Percentiles rank a stretch among this genome's conserved stretches.
Evolutionary conservation across 2,888 invertebrate species (phyloP).

Genomic region (Leptopilina myrica): DNA sequence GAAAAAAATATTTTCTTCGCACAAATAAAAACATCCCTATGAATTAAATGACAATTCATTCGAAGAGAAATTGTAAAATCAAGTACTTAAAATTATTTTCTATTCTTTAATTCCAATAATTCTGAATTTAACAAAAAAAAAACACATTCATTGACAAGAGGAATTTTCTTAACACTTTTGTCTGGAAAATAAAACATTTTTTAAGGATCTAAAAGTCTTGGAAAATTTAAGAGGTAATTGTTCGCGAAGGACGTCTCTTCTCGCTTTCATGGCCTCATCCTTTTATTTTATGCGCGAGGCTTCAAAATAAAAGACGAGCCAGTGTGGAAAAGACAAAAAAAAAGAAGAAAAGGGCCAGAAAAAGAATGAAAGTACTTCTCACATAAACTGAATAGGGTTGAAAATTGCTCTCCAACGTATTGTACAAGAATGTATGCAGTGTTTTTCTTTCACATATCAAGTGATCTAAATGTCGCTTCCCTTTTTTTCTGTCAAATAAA

Average conservation of each 20-base stretch:
- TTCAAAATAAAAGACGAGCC: constrained; percentile 19
- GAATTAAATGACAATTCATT: too few relatives aligned
- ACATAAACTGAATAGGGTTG: constrained; percentile 14
- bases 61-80: too few relatives aligned
- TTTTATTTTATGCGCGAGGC: constrained; percentile 20
- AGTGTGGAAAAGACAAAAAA: too few relatives aligned
- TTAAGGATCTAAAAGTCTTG: neutral
- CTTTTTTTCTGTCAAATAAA: neutral
- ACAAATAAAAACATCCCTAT: neutral
- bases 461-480: neutral
- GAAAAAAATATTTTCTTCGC: neutral
- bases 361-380: constrained; percentile 25
- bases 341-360: neutral
- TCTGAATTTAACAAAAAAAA: too few relatives aligned
- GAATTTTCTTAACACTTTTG: neutral
- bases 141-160: too few relatives aligned
- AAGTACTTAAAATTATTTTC: too few relatives aligned
- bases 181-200: neutral
- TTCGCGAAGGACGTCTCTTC: constrained; percentile 24
- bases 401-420: constrained; percentile 33
- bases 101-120: too few relatives aligned
- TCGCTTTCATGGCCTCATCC: constrained; percentile 34
- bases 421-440: constrained; percentile 23
- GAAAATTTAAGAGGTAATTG: constrained; percentile 32
- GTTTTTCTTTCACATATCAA: constrained; percentile 25